phyloP scores from a whole-genome alignment of 2,888 invertebrate genomes.

The Drosophila histrio region DNA sequence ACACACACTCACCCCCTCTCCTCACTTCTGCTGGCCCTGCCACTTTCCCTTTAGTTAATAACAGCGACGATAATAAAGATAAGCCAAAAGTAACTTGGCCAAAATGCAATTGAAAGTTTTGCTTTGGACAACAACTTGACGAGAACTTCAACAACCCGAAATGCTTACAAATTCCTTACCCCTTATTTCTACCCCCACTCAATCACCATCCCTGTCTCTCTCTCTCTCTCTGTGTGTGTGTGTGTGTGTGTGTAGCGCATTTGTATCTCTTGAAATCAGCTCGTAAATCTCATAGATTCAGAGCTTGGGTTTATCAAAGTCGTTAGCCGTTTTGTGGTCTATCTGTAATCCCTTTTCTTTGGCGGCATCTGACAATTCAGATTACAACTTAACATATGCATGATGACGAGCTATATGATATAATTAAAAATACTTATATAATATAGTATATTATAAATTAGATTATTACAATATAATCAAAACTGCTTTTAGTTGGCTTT shows the following conservation, averaged over 20 bases:
- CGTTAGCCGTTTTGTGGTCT: constrained; percentile 47
- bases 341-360: constrained; percentile 53
- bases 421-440: neutral
- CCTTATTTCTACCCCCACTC: neutral
- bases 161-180: neutral
- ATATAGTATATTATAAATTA: neutral
- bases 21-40: neutral
- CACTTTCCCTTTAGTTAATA: constrained; percentile 36
- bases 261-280: constrained; percentile 42
- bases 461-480: too few species aligned
- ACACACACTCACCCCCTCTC: neutral
- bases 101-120: constrained; percentile 71
- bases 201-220: neutral
- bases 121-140: constrained; percentile 48
- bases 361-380: constrained; percentile 1
- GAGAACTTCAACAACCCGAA: constrained; percentile 15
- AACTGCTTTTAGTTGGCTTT: too few species aligned
- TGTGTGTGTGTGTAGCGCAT: constrained; percentile 3
- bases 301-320: constrained; percentile 35
- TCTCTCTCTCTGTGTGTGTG: neutral
- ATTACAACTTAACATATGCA: constrained; percentile 2
- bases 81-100: constrained; percentile 64
- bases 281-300: constrained; percentile 62
- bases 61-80: constrained; percentile 73
- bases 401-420: neutral